Percentiles rank a stretch among this genome's conserved stretches.
These are phyloP conservation scores for Cryptus armator DNA, from an alignment of 2,888 invertebrate species.

Conservation along the genomic window DNA sequence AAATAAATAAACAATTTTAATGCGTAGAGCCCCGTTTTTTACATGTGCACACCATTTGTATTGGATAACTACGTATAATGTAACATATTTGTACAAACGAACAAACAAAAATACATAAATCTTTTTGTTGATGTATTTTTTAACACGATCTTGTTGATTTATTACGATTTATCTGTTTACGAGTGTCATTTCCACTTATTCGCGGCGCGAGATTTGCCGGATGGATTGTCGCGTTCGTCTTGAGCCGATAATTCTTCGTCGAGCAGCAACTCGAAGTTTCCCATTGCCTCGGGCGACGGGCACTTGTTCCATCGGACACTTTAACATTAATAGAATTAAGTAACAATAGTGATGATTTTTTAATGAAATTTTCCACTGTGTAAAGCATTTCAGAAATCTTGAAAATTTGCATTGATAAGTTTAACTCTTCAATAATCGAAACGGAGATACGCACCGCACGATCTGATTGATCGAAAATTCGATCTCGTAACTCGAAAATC, in stretches of 20 bases:
- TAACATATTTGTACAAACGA: constrained; percentile 82
- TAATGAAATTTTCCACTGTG: background rate
- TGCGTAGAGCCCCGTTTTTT: constrained; percentile 78
- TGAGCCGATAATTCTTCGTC: constrained; percentile 93
- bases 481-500: constrained; percentile 22
- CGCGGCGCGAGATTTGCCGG: constrained; percentile 78
- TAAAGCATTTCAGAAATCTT: background rate
- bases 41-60: constrained; percentile 76
- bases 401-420: no score
- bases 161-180: background rate
- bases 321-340: background rate
- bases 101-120: constrained; percentile 75
- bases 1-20: constrained; percentile 25
- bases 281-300: constrained; percentile 90
- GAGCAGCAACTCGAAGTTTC: constrained; percentile 93
- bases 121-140: constrained; percentile 78
- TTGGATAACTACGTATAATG: constrained; percentile 74
- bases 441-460: background rate
- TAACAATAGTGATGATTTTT: background rate
- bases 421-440: no score
- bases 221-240: constrained; percentile 86
- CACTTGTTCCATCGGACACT: constrained; percentile 95
- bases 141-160: constrained; percentile 22
- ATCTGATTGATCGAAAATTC: background rate
- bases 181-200: constrained; percentile 80